phyloP scores from a whole-genome alignment of 1,140 invertebrate genomes.

The Aphidius gifuensis region DNA sequence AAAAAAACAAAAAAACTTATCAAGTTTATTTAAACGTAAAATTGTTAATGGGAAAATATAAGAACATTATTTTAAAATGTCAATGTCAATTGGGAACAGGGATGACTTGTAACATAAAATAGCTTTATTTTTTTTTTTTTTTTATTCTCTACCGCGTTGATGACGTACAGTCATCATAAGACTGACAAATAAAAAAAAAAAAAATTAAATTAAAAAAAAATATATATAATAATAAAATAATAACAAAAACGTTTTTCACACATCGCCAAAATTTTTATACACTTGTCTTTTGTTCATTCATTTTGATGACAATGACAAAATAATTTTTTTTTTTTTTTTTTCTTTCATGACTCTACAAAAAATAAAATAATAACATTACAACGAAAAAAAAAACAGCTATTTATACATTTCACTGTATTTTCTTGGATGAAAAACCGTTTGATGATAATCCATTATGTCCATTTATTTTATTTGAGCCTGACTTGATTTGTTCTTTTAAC shows the following conservation, averaged over 20 bases:
- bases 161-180: neutral
- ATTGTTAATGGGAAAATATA: neutral
- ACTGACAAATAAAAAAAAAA: neutral
- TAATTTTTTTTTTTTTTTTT: neutral
- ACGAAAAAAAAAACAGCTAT: neutral
- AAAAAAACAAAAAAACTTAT: no score
- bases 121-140: no score
- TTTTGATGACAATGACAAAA: conserved; percentile 8
- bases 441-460: conserved; percentile 37
- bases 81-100: conserved; percentile 1
- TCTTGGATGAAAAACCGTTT: conserved; percentile 41
- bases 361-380: conserved; percentile 16
- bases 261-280: neutral
- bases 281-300: neutral
- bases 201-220: no score
- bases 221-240: no score
- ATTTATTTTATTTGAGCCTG: conserved; percentile 23
- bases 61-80: conserved; percentile 1
- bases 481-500: conserved; percentile 10
- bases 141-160: neutral
- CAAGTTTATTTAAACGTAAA: no score
- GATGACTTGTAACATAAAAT: conserved; percentile 3
- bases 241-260: neutral
- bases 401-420: conserved; percentile 36
- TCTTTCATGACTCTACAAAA: neutral